Base-by-base conservation (phyloP, 2,797 vertebrate species). In the Gadopsis bispinosus region DNA sequence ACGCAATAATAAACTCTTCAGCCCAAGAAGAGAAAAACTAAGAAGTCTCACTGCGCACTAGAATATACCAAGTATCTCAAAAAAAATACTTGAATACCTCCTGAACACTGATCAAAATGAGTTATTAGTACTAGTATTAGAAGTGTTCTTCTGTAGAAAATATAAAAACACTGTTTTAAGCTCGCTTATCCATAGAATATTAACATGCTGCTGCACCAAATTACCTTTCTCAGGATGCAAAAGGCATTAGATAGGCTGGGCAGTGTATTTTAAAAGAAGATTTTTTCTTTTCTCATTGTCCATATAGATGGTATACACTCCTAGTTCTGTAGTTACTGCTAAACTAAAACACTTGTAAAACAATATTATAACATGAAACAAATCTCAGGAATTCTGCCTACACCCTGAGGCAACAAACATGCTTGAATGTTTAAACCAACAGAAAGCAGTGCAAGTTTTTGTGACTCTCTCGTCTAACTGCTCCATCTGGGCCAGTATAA, bases 41-140 rank as follows among this genome's bases (percentile, higher is more conserved):
- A 0, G 79, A 87, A 4, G 17, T 72, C 65, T 79, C 77, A 84
- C 83, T 75, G 3, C 3, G 7, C 19, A 31, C 20, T 9, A 59
- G 1, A 76, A 63, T 7, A 56, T 7, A 58, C 3, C 1, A 7
- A 20, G 0, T 0, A 4, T 0, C 11, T 48, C 4, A 35, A 74
- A 41, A 72, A 5, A 60, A n/a, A n/a, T 7, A 39, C 7, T 1
- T 20, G 22, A 4, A 9, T 13, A 4, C 0, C 14, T 0, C 16
- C 11, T 43, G 9, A 33, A 37, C 10, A 7, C 4, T 22, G 12
- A 58, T 31, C 1, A n/a, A 22, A 60, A 66, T 5, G 43, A 31
- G 2, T 37, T 35, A 35, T 35, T 35, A 35, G 37, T 39, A 10
- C 37, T 39, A 39, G 37, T 39, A 10, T 39, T 39, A 39, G 37